phyloP scores from a whole-genome alignment of 2,113 vertebrate genomes.

The Butastur rufipennis region DNA sequence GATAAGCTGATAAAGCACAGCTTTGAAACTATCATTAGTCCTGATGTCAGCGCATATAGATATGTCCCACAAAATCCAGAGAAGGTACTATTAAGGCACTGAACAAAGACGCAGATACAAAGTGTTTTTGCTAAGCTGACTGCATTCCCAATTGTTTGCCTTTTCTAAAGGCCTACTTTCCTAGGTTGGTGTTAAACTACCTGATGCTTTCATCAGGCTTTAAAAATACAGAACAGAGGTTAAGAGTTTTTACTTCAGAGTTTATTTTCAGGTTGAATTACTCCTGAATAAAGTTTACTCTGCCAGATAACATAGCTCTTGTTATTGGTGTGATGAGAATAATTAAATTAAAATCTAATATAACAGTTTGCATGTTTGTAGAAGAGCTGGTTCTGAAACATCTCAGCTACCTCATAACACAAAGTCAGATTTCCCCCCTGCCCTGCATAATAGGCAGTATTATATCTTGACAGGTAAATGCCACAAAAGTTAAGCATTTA shows the following conservation, averaged over 20 bases:
- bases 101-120: not conserved
- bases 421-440: not conserved
- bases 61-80: not conserved
- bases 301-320: not conserved
- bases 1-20: not conserved
- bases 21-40: not conserved
- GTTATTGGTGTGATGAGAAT: not conserved
- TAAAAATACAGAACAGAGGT: not conserved
- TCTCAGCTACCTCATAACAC: not conserved
- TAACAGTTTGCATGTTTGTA: not conserved
- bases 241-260: not conserved
- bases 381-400: not conserved
- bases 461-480: not conserved
- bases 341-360: not conserved
- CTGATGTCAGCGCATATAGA: not conserved
- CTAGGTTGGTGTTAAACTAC: not conserved
- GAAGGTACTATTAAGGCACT: not conserved
- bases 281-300: not conserved
- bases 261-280: not conserved
- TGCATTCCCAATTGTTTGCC: not conserved
- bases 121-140: not conserved
- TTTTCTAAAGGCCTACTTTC: not conserved
- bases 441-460: not conserved
- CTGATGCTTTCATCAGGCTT: not conserved
- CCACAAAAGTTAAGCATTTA: not conserved